Evolutionary conservation across 2,888 invertebrate species (phyloP), one percentile per base, ranked within the genome.

Genomic region (Meta bourneti): DNA sequence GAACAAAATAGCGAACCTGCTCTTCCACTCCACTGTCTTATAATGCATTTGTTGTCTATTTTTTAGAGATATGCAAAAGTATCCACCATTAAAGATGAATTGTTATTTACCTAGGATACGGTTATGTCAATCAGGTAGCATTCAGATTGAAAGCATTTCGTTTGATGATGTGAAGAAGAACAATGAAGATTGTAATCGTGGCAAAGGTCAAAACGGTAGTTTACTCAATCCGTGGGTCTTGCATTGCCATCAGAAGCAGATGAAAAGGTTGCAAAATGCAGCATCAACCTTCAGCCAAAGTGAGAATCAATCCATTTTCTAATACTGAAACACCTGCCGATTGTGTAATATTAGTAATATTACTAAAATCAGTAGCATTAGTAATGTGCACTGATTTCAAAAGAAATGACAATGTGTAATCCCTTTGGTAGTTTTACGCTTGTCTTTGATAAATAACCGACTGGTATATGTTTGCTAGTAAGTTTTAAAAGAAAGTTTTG

Each of bases 211-310:
- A 93, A 92, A 93, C 93, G 86, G 94, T 83, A 90, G 89, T 77
- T 83, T 94, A 51, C 95, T 95, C 83, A 96, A 96, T 93, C 96
- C 96, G 7, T 96, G 96, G 96, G 95, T 95, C 85, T 94, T 96
- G 54, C 95, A 95, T 92, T 96, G 96, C 94, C 96, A 96, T 94
- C 95, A 95, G 90, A 94, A 95, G 85, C 95, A 95, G 79, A 93
- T 95, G 89, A 94, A 94, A 69, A 95, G 95, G 94, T 94, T 95
- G 94, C 94, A 94, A 69, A 16, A n/a, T 13, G 77, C 91, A 71
- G 77, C 87, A 9, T 87, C 91, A n/a, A 87, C 69, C 48, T 54
- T 91, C 34, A 83, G 72, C 75, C 91, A 93, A 78, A 93, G 90
- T 87, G 69, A 85, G 83, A 78, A 69, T 54, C 13, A 20, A 16